These are phyloP conservation scores for Drosophila kikkawai DNA, from an alignment of 1,140 invertebrate genomes.

Conservation along the genomic window DNA sequence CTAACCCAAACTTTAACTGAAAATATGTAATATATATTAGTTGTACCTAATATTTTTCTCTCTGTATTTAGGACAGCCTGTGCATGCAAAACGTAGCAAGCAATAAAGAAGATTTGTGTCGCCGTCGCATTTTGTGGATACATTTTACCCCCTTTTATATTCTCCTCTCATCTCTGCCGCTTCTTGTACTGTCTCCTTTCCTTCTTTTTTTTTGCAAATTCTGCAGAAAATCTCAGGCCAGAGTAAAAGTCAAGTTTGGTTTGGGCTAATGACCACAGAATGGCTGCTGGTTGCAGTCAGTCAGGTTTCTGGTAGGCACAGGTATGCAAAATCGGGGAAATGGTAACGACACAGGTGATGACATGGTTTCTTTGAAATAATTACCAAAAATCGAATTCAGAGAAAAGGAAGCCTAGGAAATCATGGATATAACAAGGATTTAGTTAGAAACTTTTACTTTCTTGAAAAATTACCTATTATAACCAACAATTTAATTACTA, in stretches of 20 bases:
- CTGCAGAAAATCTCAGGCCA: slow-evolving; percentile 69
- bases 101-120: slow-evolving; percentile 82
- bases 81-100: slow-evolving; percentile 73
- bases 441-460: background rate
- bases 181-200: background rate
- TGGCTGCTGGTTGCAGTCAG: slow-evolving; percentile 76
- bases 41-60: background rate
- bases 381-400: background rate
- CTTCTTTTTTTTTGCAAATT: slow-evolving; percentile 65
- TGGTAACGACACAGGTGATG: slow-evolving; percentile 8
- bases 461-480: background rate
- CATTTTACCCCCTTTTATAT: slow-evolving; percentile 46
- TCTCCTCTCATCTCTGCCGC: slow-evolving; percentile 22
- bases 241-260: slow-evolving; percentile 76
- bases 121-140: slow-evolving; percentile 75
- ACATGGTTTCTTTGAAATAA: background rate
- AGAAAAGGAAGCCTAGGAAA: background rate
- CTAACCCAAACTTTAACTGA: too few relatives aligned
- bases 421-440: background rate
- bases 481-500: background rate
- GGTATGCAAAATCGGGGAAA: slow-evolving; percentile 1
- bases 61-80: slow-evolving; percentile 29
- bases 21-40: too few relatives aligned
- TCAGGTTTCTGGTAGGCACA: slow-evolving; percentile 25
- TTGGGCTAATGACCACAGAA: slow-evolving; percentile 82